Conservation (phyloP, 2,797 vertebrate genomes). For the Poecile montanus region DNA sequence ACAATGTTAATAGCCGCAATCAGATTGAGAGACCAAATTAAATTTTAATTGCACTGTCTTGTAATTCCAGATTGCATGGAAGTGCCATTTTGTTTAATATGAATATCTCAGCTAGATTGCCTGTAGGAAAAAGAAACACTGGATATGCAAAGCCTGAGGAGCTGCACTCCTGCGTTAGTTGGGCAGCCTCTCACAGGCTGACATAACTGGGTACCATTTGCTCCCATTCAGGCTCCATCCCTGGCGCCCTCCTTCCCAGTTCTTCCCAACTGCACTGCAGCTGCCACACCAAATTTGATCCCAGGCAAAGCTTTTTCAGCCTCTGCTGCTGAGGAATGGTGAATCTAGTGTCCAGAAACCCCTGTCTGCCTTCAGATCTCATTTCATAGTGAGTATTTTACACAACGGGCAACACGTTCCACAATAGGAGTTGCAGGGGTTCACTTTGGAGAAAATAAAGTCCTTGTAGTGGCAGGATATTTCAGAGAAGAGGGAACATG, state of each 20-base stretch:
- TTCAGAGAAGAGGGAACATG: not conserved
- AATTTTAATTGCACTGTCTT: not conserved
- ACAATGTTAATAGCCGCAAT: not conserved
- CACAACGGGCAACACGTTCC: not conserved
- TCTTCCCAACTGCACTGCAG: not conserved
- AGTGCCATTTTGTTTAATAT: not conserved
- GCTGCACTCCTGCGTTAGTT: not conserved
- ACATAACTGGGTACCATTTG: not conserved
- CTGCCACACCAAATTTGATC: not conserved
- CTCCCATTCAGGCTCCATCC: not conserved
- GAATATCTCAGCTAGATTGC: not conserved
- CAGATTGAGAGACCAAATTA: not conserved
- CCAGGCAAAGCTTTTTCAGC: not conserved
- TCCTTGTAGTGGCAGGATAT: not conserved
- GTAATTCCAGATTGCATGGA: not conserved
- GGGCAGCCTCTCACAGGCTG: not conserved
- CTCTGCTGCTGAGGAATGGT: not conserved
- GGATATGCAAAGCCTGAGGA: not conserved
- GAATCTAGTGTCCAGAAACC: not conserved
- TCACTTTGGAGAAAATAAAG: not conserved
- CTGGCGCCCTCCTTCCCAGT: not conserved
- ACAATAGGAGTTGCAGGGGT: not conserved
- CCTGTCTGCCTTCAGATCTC: not conserved
- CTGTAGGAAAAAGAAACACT: not conserved
- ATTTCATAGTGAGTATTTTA: not conserved